Conservation (phyloP, 2,888 invertebrate genomes). For the Aplocera efformata region DNA sequence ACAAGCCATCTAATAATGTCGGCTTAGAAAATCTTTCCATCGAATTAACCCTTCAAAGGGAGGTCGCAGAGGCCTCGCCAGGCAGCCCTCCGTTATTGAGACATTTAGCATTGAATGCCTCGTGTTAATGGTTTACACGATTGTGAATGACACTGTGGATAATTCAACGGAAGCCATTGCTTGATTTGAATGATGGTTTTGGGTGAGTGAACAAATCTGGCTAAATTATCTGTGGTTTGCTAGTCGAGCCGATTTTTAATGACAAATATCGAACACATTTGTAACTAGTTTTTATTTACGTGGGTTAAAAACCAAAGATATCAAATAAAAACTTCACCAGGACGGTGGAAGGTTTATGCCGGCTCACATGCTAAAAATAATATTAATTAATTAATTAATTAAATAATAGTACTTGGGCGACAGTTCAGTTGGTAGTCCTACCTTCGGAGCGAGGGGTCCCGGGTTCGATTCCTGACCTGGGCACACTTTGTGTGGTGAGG, state of each 20-base stretch:
- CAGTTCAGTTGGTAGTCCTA: too few relatives aligned
- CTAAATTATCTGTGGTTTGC: slow-evolving; percentile 10
- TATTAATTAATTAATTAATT: too few relatives aligned
- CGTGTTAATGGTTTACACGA: slow-evolving; percentile 47
- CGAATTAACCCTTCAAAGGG: slow-evolving; percentile 70
- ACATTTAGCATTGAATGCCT: slow-evolving; percentile 59
- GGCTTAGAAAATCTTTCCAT: slow-evolving; percentile 62
- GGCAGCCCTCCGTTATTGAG: slow-evolving; percentile 62
- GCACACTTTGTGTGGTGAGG: too few relatives aligned
- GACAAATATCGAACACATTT: too few relatives aligned
- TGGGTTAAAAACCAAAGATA: too few relatives aligned
- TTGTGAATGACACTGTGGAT: slow-evolving; percentile 37
- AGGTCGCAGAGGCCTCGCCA: slow-evolving; percentile 47
- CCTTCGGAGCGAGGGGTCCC: too few relatives aligned
- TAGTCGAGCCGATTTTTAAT: neutral
- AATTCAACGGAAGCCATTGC: slow-evolving; percentile 31
- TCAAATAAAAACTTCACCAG: too few relatives aligned
- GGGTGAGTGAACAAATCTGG: slow-evolving; percentile 12
- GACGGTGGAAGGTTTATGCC: too few relatives aligned
- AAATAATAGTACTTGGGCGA: too few relatives aligned
- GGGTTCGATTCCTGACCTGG: too few relatives aligned
- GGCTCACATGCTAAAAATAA: too few relatives aligned
- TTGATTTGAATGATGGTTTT: slow-evolving; percentile 7
- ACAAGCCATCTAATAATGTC: slow-evolving; percentile 46
- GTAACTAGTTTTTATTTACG: too few relatives aligned